Base-by-base conservation (phyloP, 1,140 invertebrate genomes). In the Aphidius ervi region DNA sequence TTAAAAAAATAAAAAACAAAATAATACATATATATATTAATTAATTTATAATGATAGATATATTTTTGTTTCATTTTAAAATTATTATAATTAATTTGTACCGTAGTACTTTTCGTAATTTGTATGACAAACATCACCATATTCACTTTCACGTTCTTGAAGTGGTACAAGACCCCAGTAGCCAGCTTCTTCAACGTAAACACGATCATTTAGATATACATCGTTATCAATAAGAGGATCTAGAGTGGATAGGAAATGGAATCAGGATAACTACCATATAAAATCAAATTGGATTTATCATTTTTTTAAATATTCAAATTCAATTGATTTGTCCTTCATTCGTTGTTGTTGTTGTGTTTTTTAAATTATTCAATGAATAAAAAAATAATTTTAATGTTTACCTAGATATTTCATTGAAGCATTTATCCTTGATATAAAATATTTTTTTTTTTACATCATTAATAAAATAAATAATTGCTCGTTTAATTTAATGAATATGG, bases 111-210 rank as follows among this genome's bases (percentile, higher is more conserved):
- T 71, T 73, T 69, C 67, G 48, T 74, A 67, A 63, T 67, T 73
- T 47, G 66, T 58, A 39, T 71, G 67, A 43, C 66, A 61, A 50
- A 73, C 67, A 68, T 72, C 68, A 52, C 68, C 64, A 65, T 72
- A 74, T 65, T 75, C 71, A 54, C 70, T 75, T 67, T 78, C 75
- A 45, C 74, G 71, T 48, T 76, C 74, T 65, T 75, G 75, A 63
- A 77, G 65, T 16, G 78, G 66, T 40, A 77, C 57, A 58, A 80
- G 71, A 63, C 78, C 78, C 78, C 78, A 80, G 62, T 75, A 80
- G 62, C 78, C 75, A 64, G 72, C 76, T 66, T 80, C 77, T 71
- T 80, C 77, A 60, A 77, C 72, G 67, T 79, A 80, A 67, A 79
- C 72, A 71, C 78, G 74, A 47, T 79, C 70, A 42, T 20, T 40